A percentile compares a stretch with the other conserved stretches of the same genome.
Conservation (phyloP, 2,113 vertebrate species). For the Brachirus orientalis region DNA sequence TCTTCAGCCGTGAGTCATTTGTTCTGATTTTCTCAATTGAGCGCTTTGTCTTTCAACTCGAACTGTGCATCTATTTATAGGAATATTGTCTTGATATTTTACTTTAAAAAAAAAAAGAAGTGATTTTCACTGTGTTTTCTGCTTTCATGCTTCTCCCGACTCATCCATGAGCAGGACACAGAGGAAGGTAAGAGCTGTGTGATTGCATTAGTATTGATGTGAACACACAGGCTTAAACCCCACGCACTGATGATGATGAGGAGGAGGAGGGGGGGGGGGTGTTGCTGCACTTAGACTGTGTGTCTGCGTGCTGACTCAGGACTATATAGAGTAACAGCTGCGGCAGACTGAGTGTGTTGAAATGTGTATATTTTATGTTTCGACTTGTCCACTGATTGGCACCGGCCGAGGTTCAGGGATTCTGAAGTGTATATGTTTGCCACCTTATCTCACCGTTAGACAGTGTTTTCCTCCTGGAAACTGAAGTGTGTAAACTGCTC, state of each 20-base stretch:
- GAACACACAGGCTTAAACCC: constrained; percentile 55
- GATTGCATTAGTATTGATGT: constrained; percentile 75
- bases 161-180: constrained; percentile 74
- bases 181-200: constrained; percentile 81
- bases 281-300: constrained; percentile 47
- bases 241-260: constrained; percentile 15
- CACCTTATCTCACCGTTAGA: too few species aligned
- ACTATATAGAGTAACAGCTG: constrained; percentile 62
- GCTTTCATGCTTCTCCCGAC: constrained; percentile 6
- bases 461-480: too few species aligned
- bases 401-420: constrained; percentile 53
- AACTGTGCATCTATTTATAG: neutral
- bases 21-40: neutral
- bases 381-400: constrained; percentile 33
- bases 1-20: constrained; percentile 86
- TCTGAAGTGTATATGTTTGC: too few species aligned
- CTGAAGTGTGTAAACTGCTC: too few species aligned
- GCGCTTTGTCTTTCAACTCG: too few species aligned
- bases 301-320: constrained; percentile 69
- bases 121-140: constrained; percentile 40
- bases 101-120: neutral
- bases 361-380: constrained; percentile 25
- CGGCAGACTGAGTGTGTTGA: too few species aligned
- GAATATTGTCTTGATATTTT: constrained; percentile 1
- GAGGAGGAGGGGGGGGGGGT: neutral